Evolutionary conservation across 1,140 invertebrate species (phyloP).

Genomic region (Diorhabda carinulata): DNA sequence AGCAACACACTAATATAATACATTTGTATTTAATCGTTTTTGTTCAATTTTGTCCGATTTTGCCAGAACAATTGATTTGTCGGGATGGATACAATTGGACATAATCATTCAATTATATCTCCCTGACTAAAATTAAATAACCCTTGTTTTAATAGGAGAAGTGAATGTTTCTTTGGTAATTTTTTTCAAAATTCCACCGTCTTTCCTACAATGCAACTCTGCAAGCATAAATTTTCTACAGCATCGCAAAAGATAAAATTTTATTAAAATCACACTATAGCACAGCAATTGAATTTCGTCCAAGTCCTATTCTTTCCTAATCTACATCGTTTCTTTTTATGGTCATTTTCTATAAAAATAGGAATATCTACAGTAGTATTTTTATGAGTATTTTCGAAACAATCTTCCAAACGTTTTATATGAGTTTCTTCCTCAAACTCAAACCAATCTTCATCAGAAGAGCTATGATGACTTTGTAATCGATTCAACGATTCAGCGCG

Average conservation of each 20-base stretch:
- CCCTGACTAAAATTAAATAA: too few species aligned
- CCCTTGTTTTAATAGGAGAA: too few species aligned
- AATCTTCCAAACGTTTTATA: slow-evolving; percentile 16
- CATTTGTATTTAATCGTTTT: too few species aligned
- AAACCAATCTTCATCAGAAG: slow-evolving; percentile 39
- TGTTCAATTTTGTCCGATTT: too few species aligned
- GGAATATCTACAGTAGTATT: slow-evolving; percentile 15
- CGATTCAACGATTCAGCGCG: slow-evolving; percentile 25
- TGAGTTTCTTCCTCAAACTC: slow-evolving; percentile 30
- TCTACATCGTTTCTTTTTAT: slow-evolving; percentile 12
- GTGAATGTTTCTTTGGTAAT: background rate
- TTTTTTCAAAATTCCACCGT: slow-evolving; percentile 3
- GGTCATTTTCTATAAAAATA: slow-evolving; percentile 14
- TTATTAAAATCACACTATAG: slow-evolving; percentile 23
- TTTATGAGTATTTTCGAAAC: slow-evolving; percentile 8
- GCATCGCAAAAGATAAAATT: slow-evolving; percentile 13
- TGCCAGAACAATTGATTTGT: too few species aligned
- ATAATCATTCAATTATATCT: too few species aligned
- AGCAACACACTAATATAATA: too few species aligned
- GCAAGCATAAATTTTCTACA: slow-evolving; percentile 22
- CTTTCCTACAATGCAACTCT: slow-evolving; percentile 5
- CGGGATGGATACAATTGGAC: too few species aligned
- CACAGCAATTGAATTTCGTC: slow-evolving; percentile 19
- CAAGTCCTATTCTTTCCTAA: slow-evolving; percentile 9
- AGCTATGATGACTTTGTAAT: slow-evolving; percentile 36